Conservation (phyloP, 1,140 invertebrate genomes). For the Asobara japonica region DNA sequence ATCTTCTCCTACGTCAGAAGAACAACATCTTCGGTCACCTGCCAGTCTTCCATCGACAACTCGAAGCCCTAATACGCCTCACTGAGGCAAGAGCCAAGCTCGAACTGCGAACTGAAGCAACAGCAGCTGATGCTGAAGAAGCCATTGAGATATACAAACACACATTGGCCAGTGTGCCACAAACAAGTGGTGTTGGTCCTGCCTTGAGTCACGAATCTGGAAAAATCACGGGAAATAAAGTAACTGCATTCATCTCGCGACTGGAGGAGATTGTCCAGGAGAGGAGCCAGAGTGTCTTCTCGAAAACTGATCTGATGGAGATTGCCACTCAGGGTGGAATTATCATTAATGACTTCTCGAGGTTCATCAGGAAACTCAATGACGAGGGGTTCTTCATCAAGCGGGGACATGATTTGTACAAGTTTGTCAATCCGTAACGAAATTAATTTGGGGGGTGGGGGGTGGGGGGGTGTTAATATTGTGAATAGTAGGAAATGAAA, state of each 20-base stretch:
- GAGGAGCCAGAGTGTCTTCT: conserved; percentile 77
- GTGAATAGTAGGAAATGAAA: too few relatives aligned
- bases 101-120: conserved; percentile 84
- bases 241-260: conserved; percentile 76
- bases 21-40: conserved; percentile 72
- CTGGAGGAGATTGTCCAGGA: conserved; percentile 73
- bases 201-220: conserved; percentile 63
- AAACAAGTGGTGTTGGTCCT: conserved; percentile 67
- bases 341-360: conserved; percentile 68
- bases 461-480: too few relatives aligned
- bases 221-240: conserved; percentile 76
- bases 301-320: conserved; percentile 79
- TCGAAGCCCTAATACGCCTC: conserved; percentile 89
- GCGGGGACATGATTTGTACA: conserved; percentile 82
- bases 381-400: conserved; percentile 86
- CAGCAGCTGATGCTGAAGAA: conserved; percentile 82
- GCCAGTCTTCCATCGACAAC: conserved; percentile 84
- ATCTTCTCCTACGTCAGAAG: conserved; percentile 79
- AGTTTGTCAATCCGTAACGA: conserved; percentile 64
- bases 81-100: conserved; percentile 89
- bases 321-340: conserved; percentile 75
- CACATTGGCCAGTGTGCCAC: conserved; percentile 81
- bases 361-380: conserved; percentile 82
- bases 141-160: conserved; percentile 87
- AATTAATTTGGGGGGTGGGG: too few relatives aligned